Percentiles rank a stretch among this genome's conserved stretches.
These are phyloP conservation scores for Athene noctua DNA, from an alignment of 2,113 vertebrate species.

Conservation along the genomic window DNA sequence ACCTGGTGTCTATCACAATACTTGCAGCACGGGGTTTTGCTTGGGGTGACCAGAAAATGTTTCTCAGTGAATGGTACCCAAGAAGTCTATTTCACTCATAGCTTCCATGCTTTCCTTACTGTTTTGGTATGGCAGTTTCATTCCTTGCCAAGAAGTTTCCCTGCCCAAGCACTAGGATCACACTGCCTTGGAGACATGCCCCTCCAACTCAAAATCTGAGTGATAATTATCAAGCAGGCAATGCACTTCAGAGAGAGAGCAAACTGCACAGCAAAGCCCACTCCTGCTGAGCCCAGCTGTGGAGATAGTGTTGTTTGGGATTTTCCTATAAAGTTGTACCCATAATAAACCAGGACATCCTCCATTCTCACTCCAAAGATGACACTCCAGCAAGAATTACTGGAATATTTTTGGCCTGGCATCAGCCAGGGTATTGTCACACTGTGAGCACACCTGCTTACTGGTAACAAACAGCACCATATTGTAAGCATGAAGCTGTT, in stretches of 20 bases:
- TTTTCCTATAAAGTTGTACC: neutral
- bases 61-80: neutral
- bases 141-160: neutral
- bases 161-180: neutral
- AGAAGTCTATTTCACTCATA: neutral
- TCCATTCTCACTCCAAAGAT: neutral
- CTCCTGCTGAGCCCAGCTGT: constrained; percentile 59
- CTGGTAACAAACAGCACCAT: neutral
- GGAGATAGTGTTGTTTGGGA: neutral
- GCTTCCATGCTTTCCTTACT: neutral
- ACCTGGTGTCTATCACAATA: neutral
- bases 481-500: neutral
- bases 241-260: neutral
- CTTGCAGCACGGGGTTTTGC: neutral
- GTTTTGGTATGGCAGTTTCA: neutral
- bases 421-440: neutral
- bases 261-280: neutral
- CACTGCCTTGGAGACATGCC: neutral
- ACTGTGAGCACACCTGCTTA: constrained; percentile 38
- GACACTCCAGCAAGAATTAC: neutral
- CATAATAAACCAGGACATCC: neutral
- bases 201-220: neutral
- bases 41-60: neutral
- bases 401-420: neutral
- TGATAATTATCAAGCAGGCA: neutral